Conservation (phyloP, 2,888 invertebrate species). For the Diplolepis rosae region DNA sequence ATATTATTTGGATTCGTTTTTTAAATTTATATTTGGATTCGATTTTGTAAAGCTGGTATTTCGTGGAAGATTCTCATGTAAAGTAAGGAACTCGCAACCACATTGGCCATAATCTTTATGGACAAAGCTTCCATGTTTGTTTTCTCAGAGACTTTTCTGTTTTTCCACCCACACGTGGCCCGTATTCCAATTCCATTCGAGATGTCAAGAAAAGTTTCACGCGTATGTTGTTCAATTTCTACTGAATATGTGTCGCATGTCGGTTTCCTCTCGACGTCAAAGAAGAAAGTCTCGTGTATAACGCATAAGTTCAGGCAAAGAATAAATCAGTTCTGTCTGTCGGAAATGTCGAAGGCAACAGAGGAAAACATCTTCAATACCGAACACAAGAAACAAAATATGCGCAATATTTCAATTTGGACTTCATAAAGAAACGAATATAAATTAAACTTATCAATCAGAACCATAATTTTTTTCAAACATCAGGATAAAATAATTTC, state of each 20-base stretch:
- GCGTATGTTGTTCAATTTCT: slow-evolving; percentile 7
- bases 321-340: slow-evolving; percentile 1
- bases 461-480: neutral
- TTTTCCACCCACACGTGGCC: neutral
- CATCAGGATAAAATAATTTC: neutral
- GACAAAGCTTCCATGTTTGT: neutral
- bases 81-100: neutral
- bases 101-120: neutral
- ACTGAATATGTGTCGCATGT: slow-evolving; percentile 1
- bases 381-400: neutral
- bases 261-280: neutral
- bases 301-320: slow-evolving; percentile 12
- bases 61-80: neutral
- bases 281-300: slow-evolving; percentile 6
- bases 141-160: slow-evolving; percentile 1
- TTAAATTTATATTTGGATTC: too few relatives aligned
- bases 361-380: neutral
- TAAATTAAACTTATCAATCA: slow-evolving; percentile 5
- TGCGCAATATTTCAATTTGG: neutral
- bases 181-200: neutral
- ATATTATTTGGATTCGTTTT: too few relatives aligned
- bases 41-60: neutral
- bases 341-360: neutral
- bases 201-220: neutral
- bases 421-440: neutral